Evolutionary conservation across 2,888 invertebrate genomes (phyloP).

Genomic region (Ganaspis brasiliensis): DNA sequence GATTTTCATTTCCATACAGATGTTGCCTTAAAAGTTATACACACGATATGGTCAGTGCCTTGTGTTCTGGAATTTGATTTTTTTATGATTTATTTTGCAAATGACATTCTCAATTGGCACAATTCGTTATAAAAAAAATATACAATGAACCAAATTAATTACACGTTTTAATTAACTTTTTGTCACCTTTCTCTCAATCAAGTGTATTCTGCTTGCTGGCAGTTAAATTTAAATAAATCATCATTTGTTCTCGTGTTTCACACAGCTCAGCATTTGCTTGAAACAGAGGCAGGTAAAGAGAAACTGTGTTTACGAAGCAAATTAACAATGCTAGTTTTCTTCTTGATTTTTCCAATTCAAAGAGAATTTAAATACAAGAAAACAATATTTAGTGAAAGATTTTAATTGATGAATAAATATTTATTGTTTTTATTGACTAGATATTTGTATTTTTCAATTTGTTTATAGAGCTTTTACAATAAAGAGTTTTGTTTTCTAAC

Average conservation of each 20-base stretch:
- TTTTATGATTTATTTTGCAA: background rate
- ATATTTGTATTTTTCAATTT: too few species aligned
- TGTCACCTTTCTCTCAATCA: conserved; percentile 23
- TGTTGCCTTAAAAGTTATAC: background rate
- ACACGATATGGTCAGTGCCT: background rate
- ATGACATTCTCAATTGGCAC: background rate
- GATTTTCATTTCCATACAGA: conserved; percentile 14
- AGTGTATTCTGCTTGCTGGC: background rate
- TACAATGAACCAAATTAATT: conserved; percentile 14
- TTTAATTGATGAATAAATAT: too few species aligned
- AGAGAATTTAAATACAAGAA: too few species aligned
- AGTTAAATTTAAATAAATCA: conserved; percentile 32
- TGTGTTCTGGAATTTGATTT: background rate
- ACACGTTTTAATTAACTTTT: conserved; percentile 8
- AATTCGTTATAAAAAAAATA: background rate
- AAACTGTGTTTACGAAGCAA: background rate
- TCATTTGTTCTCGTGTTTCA: conserved; percentile 30
- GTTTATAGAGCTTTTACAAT: too few species aligned
- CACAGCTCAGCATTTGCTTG: background rate
- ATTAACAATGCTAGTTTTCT: background rate
- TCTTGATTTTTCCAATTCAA: background rate
- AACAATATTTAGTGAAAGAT: too few species aligned
- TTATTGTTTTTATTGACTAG: too few species aligned
- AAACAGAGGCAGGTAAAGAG: background rate
- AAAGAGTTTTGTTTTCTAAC: too few species aligned